A percentile compares a stretch with the other conserved stretches of the same genome.
Evolutionary conservation across 1,140 invertebrate genomes (phyloP).

Genomic region (Phenacoccus solenopsis): DNA sequence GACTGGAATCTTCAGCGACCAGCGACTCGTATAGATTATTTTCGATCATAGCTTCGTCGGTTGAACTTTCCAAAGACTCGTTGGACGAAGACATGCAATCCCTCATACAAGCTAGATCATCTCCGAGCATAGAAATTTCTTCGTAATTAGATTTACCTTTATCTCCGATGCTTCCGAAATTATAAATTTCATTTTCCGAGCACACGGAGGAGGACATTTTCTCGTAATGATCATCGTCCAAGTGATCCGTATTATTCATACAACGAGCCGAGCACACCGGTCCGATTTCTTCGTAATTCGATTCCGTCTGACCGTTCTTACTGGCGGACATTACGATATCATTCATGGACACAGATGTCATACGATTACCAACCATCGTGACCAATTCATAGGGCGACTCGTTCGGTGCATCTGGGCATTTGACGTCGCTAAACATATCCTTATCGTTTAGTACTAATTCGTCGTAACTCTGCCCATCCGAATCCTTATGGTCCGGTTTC

Average conservation of each 20-base stretch:
- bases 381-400: not conserved
- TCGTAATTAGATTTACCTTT: conserved; percentile 18
- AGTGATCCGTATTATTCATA: not conserved
- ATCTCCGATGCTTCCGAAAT: not conserved
- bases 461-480: not conserved
- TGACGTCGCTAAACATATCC: not conserved
- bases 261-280: not conserved
- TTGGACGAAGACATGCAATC: conserved; percentile 14
- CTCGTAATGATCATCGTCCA: not conserved
- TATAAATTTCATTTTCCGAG: not conserved
- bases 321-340: not conserved
- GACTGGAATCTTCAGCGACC: conserved; percentile 21
- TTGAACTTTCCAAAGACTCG: conserved; percentile 19
- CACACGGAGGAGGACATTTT: not conserved
- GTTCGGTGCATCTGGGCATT: not conserved
- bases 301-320: not conserved
- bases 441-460: not conserved
- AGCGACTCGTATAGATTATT: conserved; percentile 25
- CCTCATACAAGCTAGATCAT: not conserved
- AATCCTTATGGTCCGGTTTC: not conserved
- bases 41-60: conserved; percentile 20
- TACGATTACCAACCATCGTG: conserved; percentile 6
- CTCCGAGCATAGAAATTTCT: conserved; percentile 18
- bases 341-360: not conserved
- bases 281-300: conserved; percentile 7